Percentiles rank a stretch among this genome's conserved stretches.
phyloP scores from a whole-genome alignment of 2,797 vertebrate genomes.

The Channa striata region DNA sequence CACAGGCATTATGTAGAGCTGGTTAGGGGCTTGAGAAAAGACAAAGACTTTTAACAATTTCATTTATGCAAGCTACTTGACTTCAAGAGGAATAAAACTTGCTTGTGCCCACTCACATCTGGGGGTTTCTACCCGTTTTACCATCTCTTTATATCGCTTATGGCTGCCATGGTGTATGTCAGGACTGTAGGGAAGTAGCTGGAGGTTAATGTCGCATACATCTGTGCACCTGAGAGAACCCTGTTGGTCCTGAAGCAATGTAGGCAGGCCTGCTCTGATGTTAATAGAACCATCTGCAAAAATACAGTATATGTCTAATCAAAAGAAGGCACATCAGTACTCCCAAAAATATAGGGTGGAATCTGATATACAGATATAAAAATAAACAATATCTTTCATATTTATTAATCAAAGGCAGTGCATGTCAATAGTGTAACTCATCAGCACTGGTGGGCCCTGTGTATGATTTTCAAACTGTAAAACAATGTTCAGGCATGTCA shows the following conservation, averaged over 20 bases:
- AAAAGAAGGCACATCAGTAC: too few relatives aligned
- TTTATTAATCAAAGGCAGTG: too few relatives aligned
- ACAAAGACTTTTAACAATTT: background rate
- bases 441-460: too few relatives aligned
- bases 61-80: background rate
- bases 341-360: too few relatives aligned
- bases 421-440: too few relatives aligned
- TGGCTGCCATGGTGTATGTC: constrained; percentile 79
- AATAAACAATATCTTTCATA: too few relatives aligned
- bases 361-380: too few relatives aligned
- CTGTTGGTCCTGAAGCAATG: constrained; percentile 24
- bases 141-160: constrained; percentile 69
- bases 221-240: constrained; percentile 29
- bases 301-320: background rate
- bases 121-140: constrained; percentile 51
- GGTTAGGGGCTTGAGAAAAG: constrained; percentile 81
- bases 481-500: too few relatives aligned
- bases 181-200: constrained; percentile 51
- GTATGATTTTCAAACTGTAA: too few relatives aligned
- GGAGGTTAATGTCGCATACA: constrained; percentile 24
- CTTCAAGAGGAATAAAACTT: background rate
- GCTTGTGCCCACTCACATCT: constrained; percentile 58
- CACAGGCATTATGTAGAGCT: constrained; percentile 83
- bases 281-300: constrained; percentile 30
- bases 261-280: background rate